A percentile compares a stretch with the other conserved stretches of the same genome.
phyloP scores from a whole-genome alignment of 2,113 vertebrate genomes.

The Stomatorhinus ivindoensis region DNA sequence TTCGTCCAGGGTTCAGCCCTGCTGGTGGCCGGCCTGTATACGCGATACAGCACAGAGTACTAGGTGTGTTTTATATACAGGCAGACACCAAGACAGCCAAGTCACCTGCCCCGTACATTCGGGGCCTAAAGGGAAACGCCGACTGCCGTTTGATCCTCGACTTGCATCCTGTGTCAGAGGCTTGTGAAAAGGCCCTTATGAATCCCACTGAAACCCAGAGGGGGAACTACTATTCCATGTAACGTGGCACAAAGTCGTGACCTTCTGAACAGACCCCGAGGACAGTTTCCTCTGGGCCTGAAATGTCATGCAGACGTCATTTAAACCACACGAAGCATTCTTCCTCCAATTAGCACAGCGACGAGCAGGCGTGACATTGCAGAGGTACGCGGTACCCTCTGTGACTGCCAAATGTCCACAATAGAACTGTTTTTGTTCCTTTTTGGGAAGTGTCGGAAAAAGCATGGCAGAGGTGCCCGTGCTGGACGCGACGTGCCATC shows the following conservation, averaged over 20 bases:
- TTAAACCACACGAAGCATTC: neutral
- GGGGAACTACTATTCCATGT: conserved; percentile 35
- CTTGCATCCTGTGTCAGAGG: neutral
- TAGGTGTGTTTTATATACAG: neutral
- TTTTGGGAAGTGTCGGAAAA: neutral
- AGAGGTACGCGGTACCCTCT: neutral
- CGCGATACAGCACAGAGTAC: neutral
- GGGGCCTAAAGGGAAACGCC: neutral
- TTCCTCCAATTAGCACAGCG: neutral
- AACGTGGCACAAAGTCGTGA: conserved; percentile 39
- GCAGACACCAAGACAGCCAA: neutral
- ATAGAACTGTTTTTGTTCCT: conserved; percentile 15
- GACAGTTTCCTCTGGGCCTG: conserved; percentile 25
- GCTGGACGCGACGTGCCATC: neutral
- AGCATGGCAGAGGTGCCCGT: neutral
- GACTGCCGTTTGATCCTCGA: neutral
- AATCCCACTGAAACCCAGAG: conserved; percentile 30
- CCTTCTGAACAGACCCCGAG: neutral
- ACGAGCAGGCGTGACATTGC: conserved; percentile 38
- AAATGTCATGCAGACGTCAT: conserved; percentile 16
- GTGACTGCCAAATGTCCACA: conserved; percentile 7
- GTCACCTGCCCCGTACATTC: neutral
- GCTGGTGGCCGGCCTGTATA: neutral
- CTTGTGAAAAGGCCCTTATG: neutral
- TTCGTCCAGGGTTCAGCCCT: neutral